Evolutionary conservation across 1,140 invertebrate genomes (phyloP), one percentile per base, ranked within the genome.

Genomic region (Drosophila kohkoa): DNA sequence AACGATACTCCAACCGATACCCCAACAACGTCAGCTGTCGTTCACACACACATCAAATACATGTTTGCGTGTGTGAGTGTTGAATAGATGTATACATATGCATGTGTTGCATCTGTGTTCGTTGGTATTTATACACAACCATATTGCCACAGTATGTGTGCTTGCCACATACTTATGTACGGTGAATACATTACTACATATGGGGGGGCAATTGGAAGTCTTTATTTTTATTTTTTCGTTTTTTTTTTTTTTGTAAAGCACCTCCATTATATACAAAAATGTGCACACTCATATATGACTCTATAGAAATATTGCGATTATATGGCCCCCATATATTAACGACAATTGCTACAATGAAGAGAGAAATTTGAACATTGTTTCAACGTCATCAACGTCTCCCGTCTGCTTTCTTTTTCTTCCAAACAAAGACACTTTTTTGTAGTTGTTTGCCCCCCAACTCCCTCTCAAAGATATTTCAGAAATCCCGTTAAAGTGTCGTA

Each of bases 371-470:
- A 71, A 68, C 79, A 72, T 88, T 77, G 77, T 67, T 82, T 87
- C 82, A 87, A 87, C 82, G 82, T 87, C 82, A 87, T 87, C 82
- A 87, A 69, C 74, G 35, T 69, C 46, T 32, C 10, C 30, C 16
- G 71, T 65, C 70, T 77, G 82, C 82, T 87, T 87, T 87, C 82
- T 87, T 88, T 87, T 83, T 75, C 62, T 72, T 45, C 65, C 69
- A 75, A 88, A 88, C 83, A 83, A 82, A 83, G 80, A 64, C 54
- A 75, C 51, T 69, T 55, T 77, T 55, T 41, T 25, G 45, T 35
- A 32, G 13, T 35, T 20, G 13, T 25, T 16, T 8, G 55, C 48
- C 55, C 20, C 20, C 20, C 20, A 25, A 25, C 20, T 25, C 30
- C 28, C 35, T 8, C 30, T 20, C 41, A 32, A 8, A 11, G 20